Evolutionary conservation across 1,140 invertebrate species (phyloP).

Genomic region (Caenorhabditis elegans): DNA sequence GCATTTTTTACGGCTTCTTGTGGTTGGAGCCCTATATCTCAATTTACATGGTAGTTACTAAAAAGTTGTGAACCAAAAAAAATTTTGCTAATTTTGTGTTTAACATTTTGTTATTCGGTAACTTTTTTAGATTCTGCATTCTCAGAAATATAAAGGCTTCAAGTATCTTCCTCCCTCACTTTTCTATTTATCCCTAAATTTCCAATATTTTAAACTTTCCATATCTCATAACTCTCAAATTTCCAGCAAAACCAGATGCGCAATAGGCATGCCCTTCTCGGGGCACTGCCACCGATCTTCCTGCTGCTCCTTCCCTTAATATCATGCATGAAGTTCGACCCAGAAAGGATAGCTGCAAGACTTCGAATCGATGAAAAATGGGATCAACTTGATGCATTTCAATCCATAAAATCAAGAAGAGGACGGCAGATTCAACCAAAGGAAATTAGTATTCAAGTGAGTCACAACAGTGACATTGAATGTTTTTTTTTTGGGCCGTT

Average conservation of each 20-base stretch:
- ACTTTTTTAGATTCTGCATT: too few relatives aligned
- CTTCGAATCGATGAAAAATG: constrained; percentile 53
- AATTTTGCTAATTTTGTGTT: too few relatives aligned
- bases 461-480: constrained; percentile 1
- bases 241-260: not conserved
- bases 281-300: constrained; percentile 71
- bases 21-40: too few relatives aligned
- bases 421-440: constrained; percentile 53
- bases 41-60: too few relatives aligned
- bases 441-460: constrained; percentile 64
- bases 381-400: constrained; percentile 8
- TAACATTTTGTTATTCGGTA: too few relatives aligned
- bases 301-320: not conserved
- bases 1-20: too few relatives aligned
- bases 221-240: too few relatives aligned
- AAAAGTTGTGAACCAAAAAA: too few relatives aligned
- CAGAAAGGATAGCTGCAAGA: constrained; percentile 62
- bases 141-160: too few relatives aligned
- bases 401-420: constrained; percentile 27
- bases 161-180: too few relatives aligned
- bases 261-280: constrained; percentile 1
- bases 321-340: constrained; percentile 55
- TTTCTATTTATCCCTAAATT: too few relatives aligned
- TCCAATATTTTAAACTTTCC: too few relatives aligned
- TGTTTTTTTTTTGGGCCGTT: not conserved